Percentiles rank a stretch among this genome's conserved stretches.
These are phyloP conservation scores for Elysia crispata DNA, from an alignment of 2,888 invertebrate species.

Conservation along the genomic window DNA sequence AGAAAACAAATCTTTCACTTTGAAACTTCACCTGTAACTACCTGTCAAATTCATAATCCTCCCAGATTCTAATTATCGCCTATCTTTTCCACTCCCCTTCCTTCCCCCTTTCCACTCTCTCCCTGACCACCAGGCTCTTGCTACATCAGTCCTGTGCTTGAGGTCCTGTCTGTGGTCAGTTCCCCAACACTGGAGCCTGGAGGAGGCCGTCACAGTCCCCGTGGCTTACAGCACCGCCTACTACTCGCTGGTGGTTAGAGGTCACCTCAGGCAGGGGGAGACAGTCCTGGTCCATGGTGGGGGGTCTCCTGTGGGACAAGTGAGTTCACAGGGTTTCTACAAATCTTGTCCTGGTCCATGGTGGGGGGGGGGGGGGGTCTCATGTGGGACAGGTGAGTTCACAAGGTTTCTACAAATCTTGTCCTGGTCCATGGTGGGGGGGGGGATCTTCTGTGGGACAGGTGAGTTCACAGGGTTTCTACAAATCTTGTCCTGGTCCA, in stretches of 20 bases:
- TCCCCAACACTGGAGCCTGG: constrained; percentile 90
- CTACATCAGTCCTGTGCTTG: constrained; percentile 89
- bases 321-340: background rate
- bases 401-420: too few species aligned
- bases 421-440: too few species aligned
- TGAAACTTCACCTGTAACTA: too few species aligned
- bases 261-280: constrained; percentile 89
- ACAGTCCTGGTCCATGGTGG: constrained; percentile 93
- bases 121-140: constrained; percentile 85
- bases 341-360: too few species aligned
- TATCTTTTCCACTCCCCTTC: too few species aligned
- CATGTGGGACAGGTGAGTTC: background rate
- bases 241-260: constrained; percentile 93
- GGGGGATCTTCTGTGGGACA: too few species aligned
- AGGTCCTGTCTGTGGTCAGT: constrained; percentile 87
- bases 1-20: too few species aligned
- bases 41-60: too few species aligned
- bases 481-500: too few species aligned
- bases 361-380: background rate
- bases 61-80: too few species aligned
- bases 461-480: too few species aligned
- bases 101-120: too few species aligned
- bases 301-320: constrained; percentile 95
- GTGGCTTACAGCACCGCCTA: constrained; percentile 92
- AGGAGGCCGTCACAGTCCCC: constrained; percentile 96